These are phyloP conservation scores for Oxyura jamaicensis DNA, from an alignment of 2,113 vertebrate genomes.

Conservation along the genomic window DNA sequence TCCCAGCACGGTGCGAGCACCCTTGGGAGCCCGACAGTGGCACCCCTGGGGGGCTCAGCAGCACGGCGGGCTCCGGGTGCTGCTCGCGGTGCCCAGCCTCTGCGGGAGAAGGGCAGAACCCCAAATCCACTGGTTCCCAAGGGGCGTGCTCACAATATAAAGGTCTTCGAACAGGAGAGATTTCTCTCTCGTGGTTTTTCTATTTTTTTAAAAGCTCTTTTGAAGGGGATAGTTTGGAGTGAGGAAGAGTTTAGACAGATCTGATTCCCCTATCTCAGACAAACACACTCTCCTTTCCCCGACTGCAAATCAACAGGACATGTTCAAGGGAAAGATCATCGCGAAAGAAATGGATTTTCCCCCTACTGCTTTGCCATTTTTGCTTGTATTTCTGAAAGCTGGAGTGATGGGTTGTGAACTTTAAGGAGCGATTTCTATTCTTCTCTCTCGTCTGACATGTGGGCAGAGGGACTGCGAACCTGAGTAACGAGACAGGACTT, in stretches of 20 bases:
- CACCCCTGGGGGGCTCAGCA: no score
- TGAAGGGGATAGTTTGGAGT: background rate
- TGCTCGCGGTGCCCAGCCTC: background rate
- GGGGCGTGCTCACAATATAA: background rate
- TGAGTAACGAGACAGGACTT: background rate
- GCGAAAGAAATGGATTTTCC: conserved; percentile 52
- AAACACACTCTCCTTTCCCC: conserved; percentile 30
- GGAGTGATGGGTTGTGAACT: conserved; percentile 51
- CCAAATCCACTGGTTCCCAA: background rate
- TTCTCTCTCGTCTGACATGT: background rate
- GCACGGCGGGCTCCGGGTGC: background rate
- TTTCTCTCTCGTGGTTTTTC: background rate
- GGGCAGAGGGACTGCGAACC: background rate
- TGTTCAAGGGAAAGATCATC: conserved; percentile 47
- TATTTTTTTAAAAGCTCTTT: background rate
- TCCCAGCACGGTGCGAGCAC: rapidly evolving
- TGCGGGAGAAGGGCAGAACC: background rate
- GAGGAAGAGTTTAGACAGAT: conserved; percentile 37
- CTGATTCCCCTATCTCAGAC: conserved; percentile 50
- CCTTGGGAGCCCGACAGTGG: background rate
- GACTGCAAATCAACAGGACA: conserved; percentile 47
- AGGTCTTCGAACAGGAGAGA: background rate
- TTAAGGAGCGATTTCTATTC: conserved; percentile 41
- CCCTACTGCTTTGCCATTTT: conserved; percentile 57
- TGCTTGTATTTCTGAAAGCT: conserved; percentile 51